These are phyloP conservation scores for Trichomycterus rosablanca DNA, from an alignment of 2,113 vertebrate species.

Conservation along the genomic window DNA sequence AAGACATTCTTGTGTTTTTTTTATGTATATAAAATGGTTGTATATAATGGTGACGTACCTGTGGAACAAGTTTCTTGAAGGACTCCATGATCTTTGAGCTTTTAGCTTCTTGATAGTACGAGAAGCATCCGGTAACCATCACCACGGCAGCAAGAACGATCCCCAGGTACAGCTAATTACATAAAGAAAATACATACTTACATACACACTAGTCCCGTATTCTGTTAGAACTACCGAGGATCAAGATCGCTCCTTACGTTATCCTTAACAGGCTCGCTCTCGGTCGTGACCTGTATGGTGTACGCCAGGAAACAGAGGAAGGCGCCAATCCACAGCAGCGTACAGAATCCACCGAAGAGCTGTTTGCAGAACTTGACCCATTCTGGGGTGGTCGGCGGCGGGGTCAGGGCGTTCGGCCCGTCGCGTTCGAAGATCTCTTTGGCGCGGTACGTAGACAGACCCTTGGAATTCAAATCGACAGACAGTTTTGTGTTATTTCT, in stretches of 20 bases:
- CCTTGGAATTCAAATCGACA: conserved; percentile 58
- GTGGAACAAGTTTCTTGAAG: conserved; percentile 96
- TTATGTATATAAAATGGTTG: background rate
- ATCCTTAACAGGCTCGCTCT: conserved; percentile 79
- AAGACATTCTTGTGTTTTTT: background rate
- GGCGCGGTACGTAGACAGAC: conserved; percentile 74
- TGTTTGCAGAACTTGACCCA: conserved; percentile 97
- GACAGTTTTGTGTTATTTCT: too few relatives aligned
- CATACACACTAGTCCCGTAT: background rate
- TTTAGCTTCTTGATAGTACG: conserved; percentile 98
- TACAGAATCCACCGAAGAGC: conserved; percentile 92
- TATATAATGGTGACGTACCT: conserved; percentile 67
- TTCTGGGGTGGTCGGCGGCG: conserved; percentile 91
- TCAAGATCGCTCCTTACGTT: conserved; percentile 70
- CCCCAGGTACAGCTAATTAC: conserved; percentile 84
- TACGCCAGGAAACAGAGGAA: conserved; percentile 89
- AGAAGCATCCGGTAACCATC: conserved; percentile 94
- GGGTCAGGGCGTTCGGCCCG: conserved; percentile 88
- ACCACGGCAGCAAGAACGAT: conserved; percentile 88
- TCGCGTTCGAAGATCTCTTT: conserved; percentile 88
- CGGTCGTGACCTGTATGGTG: conserved; percentile 74
- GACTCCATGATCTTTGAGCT: conserved; percentile 99
- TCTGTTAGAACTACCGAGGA: background rate
- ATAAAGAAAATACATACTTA: background rate
- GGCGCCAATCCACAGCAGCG: conserved; percentile 93